A percentile compares a stretch with the other conserved stretches of the same genome.
Conservation (phyloP, 2,113 vertebrate genomes). For the Ovis canadensis region DNA sequence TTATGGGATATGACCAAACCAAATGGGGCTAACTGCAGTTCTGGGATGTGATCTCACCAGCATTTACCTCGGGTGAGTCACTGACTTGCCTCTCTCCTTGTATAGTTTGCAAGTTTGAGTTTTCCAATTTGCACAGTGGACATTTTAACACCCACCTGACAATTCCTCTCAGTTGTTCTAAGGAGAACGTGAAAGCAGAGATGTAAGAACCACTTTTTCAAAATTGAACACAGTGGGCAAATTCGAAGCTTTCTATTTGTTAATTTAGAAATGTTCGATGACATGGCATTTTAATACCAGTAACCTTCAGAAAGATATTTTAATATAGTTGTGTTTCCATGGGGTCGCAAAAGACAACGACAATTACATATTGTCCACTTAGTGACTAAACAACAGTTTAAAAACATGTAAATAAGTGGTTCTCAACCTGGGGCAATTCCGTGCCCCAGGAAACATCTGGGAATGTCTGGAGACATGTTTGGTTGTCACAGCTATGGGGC, state of each 20-base stretch:
- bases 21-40: background rate
- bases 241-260: background rate
- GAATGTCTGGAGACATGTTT: background rate
- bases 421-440: background rate
- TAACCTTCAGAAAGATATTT: background rate
- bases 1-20: background rate
- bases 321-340: background rate
- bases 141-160: background rate
- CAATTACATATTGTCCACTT: background rate
- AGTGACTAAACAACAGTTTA: background rate
- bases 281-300: background rate
- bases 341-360: accelerated
- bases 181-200: background rate
- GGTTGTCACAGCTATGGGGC: background rate
- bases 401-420: background rate
- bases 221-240: background rate
- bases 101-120: background rate
- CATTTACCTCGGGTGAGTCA: background rate
- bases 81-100: background rate
- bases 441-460: background rate
- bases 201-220: background rate
- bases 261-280: background rate
- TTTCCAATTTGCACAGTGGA: background rate
- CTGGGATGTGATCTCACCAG: background rate
- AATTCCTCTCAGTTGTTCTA: background rate